Conservation (phyloP, 1,140 invertebrate species). For the Chironomus tepperi region DNA sequence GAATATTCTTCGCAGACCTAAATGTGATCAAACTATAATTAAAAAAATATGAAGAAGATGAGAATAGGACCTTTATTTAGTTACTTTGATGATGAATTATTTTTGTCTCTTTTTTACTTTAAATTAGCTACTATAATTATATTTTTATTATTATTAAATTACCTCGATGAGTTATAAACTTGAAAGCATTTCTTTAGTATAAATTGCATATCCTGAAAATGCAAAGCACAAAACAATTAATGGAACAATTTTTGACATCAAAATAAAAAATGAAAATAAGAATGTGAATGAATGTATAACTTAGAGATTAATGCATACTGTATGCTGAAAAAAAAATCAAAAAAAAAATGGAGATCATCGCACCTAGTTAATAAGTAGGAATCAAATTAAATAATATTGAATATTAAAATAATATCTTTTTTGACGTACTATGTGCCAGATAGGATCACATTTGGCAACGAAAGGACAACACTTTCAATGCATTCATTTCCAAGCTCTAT, state of each 20-base stretch:
- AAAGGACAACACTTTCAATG: too few relatives aligned
- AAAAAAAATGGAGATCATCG: background rate
- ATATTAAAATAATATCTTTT: background rate
- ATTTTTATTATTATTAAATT: conserved; percentile 6
- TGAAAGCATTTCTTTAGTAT: background rate
- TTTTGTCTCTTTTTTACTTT: background rate
- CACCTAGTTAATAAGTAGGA: background rate
- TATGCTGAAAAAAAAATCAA: background rate
- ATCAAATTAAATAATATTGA: conserved; percentile 1
- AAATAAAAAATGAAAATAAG: background rate
- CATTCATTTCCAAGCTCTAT: too few relatives aligned
- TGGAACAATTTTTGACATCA: background rate
- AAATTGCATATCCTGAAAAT: background rate
- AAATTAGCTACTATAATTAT: background rate
- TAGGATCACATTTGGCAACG: background rate
- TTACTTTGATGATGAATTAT: too few relatives aligned
- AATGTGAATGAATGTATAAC: too few relatives aligned
- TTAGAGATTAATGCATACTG: too few relatives aligned
- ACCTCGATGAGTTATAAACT: background rate
- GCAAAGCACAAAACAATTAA: background rate
- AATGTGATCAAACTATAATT: background rate
- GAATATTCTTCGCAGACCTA: background rate
- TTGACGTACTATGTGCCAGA: background rate
- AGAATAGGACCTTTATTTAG: background rate
- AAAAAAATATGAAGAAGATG: background rate